A percentile compares a stretch with the other conserved stretches of the same genome.
Conservation (phyloP, 2,797 vertebrate species). For the Bovichtus variegatus region DNA sequence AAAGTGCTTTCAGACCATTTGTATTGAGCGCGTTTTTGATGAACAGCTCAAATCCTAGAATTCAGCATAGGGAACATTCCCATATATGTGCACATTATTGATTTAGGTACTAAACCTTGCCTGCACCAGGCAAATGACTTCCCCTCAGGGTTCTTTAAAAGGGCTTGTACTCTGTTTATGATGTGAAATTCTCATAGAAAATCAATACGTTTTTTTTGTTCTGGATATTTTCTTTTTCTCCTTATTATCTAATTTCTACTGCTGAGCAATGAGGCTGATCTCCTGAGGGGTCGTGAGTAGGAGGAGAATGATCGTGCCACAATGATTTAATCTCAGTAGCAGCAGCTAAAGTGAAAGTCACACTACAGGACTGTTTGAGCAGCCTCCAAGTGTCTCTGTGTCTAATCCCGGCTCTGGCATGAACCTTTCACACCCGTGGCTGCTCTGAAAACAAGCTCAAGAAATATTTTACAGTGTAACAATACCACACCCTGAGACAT, state of each 20-base stretch:
- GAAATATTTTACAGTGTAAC: constrained; percentile 18
- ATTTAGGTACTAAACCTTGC: constrained; percentile 54
- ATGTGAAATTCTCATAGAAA: constrained; percentile 66
- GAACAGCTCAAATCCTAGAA: constrained; percentile 48
- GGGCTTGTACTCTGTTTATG: constrained; percentile 46
- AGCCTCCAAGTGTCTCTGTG: constrained; percentile 43
- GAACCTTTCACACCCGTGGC: constrained; percentile 25
- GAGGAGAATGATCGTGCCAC: constrained; percentile 50
- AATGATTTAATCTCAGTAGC: constrained; percentile 61
- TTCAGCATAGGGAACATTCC: constrained; percentile 41
- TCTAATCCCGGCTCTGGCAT: constrained; percentile 30
- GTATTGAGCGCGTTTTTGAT: constrained; percentile 55
- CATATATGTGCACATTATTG: constrained; percentile 57
- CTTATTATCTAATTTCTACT: constrained; percentile 65
- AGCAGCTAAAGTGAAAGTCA: constrained; percentile 57
- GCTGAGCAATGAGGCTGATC: constrained; percentile 58
- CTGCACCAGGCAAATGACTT: constrained; percentile 59
- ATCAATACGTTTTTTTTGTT: constrained; percentile 59
- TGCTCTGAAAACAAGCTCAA: constrained; percentile 15
- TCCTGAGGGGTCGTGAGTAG: constrained; percentile 40
- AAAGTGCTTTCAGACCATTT: constrained; percentile 60
- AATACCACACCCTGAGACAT: neutral
- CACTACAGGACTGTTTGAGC: constrained; percentile 47
- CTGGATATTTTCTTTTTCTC: constrained; percentile 67
- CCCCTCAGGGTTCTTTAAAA: constrained; percentile 55